Base-by-base conservation (phyloP, 2,113 vertebrate genomes). In the Albula goreensis region DNA sequence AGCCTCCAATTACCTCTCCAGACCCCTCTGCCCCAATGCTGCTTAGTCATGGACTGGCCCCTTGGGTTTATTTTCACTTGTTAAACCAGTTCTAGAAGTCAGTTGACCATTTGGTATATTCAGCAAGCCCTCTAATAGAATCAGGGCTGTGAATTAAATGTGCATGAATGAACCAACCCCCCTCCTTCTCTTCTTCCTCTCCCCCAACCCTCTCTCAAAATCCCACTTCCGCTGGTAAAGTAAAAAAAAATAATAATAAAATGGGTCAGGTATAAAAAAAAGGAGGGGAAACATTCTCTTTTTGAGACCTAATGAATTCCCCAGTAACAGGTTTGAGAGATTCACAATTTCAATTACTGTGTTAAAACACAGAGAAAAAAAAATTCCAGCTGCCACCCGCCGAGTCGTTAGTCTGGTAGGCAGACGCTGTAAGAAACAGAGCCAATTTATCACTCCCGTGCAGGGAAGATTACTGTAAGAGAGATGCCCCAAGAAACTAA, bases 401-500 rank as follows among this genome's bases (percentile, higher is more conserved):
- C 7, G 74, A 57, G 77, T 53, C 77, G 50, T 53, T 56, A 79
- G 74, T 79, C 52, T 78, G 50, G 77, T 12, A n/a, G 22, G 25
- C 50, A 80, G 82, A 83, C 22, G 25, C 52, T 22, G 86, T 80
- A 41, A 49, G n/a, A 87, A 78, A 79, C 80, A 82, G 48, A 82
- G 80, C 53, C 80, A 82, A 86, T 86, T 56, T 52, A 87, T 87
- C 82, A 87, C 86, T 48, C n/a, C 77, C 53, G 53, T 17, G 81
- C 82, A 10, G 56, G 19, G 53, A 51, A 80, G 74, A 83, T 83
- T 79, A 60, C 86, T n/a, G 25, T 78, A 83, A 83, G 7, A 85
- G 78, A 85, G 85, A 86, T 52, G 85, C 80, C 49, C n/a, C n/a
- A 78, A 82, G 79, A 81, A 81, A 86, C 77, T 81, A 81, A 78